A percentile compares a stretch with the other conserved stretches of the same genome.
These are phyloP conservation scores for Natrix natrix DNA, from an alignment of 2,797 vertebrate genomes.

Conservation along the genomic window DNA sequence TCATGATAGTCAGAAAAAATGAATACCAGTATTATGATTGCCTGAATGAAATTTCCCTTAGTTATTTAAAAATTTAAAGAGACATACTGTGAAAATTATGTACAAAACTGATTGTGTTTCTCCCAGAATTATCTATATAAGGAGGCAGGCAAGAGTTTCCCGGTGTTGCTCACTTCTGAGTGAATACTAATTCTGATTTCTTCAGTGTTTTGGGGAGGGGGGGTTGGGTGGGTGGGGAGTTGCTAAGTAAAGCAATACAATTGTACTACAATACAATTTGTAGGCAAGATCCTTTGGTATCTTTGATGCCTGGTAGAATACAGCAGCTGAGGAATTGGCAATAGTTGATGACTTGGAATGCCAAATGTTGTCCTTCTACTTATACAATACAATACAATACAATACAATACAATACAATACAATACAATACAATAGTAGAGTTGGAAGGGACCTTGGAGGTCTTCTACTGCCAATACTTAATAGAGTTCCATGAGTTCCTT, in stretches of 20 bases:
- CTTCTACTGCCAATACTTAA: not conserved
- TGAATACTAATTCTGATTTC: not conserved
- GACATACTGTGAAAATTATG: not conserved
- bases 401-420: too few relatives aligned
- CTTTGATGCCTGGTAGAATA: not conserved
- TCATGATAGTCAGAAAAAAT: not conserved
- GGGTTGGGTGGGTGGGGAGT: rapidly evolving
- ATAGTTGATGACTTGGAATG: not conserved
- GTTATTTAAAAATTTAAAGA: not conserved
- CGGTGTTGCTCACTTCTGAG: not conserved
- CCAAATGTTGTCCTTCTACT: not conserved
- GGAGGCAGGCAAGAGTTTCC: not conserved
- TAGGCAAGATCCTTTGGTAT: not conserved
- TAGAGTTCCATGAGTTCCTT: not conserved
- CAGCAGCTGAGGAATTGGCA: not conserved
- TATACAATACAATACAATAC: too few relatives aligned
- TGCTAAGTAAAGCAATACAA: not conserved
- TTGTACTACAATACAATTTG: not conserved
- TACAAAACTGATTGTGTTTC: not conserved
- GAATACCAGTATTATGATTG: not conserved
- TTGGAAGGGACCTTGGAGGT: too few relatives aligned
- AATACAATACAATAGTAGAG: too few relatives aligned
- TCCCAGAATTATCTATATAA: not conserved
- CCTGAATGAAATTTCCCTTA: not conserved
- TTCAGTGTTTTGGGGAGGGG: not conserved